Evolutionary conservation across 2,888 invertebrate genomes (phyloP), one percentile per base, ranked within the genome.

Genomic region (Drosophila acutilabella): DNA sequence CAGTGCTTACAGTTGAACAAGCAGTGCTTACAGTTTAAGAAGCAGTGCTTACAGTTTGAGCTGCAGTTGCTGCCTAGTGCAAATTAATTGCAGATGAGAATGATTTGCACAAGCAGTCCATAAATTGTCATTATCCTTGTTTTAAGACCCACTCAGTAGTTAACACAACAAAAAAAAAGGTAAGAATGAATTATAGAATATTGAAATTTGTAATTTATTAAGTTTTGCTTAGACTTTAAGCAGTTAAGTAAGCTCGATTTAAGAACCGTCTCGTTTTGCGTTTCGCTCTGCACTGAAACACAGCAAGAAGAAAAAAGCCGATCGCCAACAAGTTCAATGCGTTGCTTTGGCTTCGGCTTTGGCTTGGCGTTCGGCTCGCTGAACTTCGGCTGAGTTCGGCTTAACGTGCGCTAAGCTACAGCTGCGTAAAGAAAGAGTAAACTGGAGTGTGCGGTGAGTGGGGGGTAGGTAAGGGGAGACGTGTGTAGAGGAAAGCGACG

Each of bases 91-190:
- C 91, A 91, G 80, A 92, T 88, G 57, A 92, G 74, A 59, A 92
- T 92, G 33, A 92, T 92, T 89, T 92, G 91, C 64, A 92, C 91
- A 57, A 92, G 83, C 40, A 92, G 83, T 50, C 91, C 91, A 88
- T 92, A 92, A 74, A 92, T 81, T 65, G 91, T 92, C 91, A 92
- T 92, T 71, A 72, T 90, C 64, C 64, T 48, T 13, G 18, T 47
- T 38, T 36, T 36, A 36, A 23, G 48, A 6, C 48, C 18, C 30
- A 11, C 14, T n/a, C 2, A 58, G 26, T 38, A 41, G 38, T 64
- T 54, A 51, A 38, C 61, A 48, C 57, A 68, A 59, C 51, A 51
- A 45, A 44, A 62, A 41, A 36, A 50, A 50, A 59, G 4, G 47
- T 13, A 44, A 64, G 50, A 20, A 54, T 8, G 33, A 14, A 13